Base-by-base conservation (phyloP, 2,113 vertebrate genomes). In the Oreochromis tanganicae region DNA sequence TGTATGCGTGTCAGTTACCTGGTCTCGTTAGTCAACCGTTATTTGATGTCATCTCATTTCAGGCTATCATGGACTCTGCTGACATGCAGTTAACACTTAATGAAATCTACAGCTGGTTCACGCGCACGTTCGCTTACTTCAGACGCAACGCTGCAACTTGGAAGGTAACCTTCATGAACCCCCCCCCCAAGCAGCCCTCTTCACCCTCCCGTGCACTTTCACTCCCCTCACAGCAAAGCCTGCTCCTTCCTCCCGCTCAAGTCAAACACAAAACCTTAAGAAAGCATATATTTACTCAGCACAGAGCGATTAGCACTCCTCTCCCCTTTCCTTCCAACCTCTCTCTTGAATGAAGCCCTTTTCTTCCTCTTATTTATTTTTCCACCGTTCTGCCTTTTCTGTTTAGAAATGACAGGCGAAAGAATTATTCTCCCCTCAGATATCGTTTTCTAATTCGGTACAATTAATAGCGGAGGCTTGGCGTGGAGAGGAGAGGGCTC, bases 31-130 rank as follows among this genome's bases (percentile, higher is more conserved):
- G 97, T 97, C 97, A 98, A 97, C 96, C 94, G 92, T 96, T 96
- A 96, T 97, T 97, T 97, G 97, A 96, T 97, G 98, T 97, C 97
- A 96, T 98, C 97, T 98, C 97, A 97, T 99, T 97, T 95, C 97
- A 99, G 99, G 98, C 98, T 96, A 99, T 99, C 97, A 98, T 99
- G 98, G 99, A 99, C 97, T 98, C 98, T 87, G 96, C 96, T 95
- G 99, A 99, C 98, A 99, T 98, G 98, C 99, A 99, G 98, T 97
- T 99, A 98, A 99, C 98, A 93, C 98, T 99, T 96, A 99, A 99
- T 97, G 99, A 99, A 98, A 99, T 99, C 97, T 99, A 99, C 97
- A 99, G 98, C 98, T 99, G 99, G 99, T 99, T 99, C 97, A 99
- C 98, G 80, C 97, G 98, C 97, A 99, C 99, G 87, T 99, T 99